phyloP scores from a whole-genome alignment of 1,140 invertebrate species.

The Andricus grossulariae region DNA sequence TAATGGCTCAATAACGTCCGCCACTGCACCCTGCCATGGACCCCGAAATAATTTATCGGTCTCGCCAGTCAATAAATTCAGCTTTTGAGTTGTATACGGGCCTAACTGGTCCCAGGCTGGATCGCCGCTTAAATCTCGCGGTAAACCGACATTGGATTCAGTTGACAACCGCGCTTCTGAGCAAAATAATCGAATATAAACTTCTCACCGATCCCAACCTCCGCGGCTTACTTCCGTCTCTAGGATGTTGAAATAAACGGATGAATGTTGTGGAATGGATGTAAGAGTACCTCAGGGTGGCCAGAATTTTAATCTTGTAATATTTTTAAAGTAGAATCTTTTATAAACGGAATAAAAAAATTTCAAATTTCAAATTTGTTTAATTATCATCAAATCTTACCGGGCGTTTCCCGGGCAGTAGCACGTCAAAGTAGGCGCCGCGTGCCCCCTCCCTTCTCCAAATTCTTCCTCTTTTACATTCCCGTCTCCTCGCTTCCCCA shows the following conservation, averaged over 20 bases:
- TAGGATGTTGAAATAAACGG: neutral
- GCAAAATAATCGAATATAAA: slow-evolving; percentile 42
- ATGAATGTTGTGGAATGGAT: neutral
- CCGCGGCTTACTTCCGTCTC: no score
- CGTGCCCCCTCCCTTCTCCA: no score
- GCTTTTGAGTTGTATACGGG: slow-evolving; percentile 61
- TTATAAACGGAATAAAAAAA: no score
- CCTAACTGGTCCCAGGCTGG: slow-evolving; percentile 44
- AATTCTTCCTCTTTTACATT: no score
- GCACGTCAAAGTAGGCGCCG: no score
- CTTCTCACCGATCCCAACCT: slow-evolving; percentile 23
- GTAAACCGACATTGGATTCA: slow-evolving; percentile 20
- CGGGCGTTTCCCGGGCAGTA: no score
- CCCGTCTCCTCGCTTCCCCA: no score
- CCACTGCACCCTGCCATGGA: slow-evolving; percentile 56
- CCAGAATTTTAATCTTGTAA: no score
- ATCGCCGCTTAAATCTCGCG: slow-evolving; percentile 43
- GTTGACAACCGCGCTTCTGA: slow-evolving; percentile 18
- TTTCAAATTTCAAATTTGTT: no score
- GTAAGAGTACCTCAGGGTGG: no score
- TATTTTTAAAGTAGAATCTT: no score
- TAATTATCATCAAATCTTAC: no score
- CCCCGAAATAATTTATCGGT: slow-evolving; percentile 68
- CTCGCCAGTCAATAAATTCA: slow-evolving; percentile 69
- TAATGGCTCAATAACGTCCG: slow-evolving; percentile 73